Evolutionary conservation across 2,797 vertebrate genomes (phyloP).

Genomic region (Coilia nasus): DNA sequence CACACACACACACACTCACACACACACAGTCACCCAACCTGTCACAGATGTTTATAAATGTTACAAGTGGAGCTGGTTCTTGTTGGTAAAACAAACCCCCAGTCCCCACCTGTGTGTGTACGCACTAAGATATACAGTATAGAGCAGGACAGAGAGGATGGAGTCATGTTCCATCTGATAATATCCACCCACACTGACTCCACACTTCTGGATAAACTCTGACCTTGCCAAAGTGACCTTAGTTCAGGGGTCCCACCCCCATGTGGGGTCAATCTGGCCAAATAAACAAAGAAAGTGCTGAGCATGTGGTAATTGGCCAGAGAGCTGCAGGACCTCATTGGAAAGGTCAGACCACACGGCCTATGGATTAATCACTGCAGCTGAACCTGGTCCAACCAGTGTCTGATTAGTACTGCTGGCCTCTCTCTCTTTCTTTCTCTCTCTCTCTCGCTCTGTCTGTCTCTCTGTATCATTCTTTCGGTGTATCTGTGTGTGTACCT

Average conservation of each 20-base stretch:
- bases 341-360: conserved; percentile 6
- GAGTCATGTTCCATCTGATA: background rate
- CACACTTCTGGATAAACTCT: background rate
- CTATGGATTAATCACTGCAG: conserved; percentile 12
- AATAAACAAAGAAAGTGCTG: background rate
- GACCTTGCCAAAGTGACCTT: background rate
- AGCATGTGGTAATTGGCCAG: background rate
- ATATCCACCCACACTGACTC: background rate
- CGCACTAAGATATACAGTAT: background rate
- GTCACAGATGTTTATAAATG: background rate
- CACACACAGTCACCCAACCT: too few species aligned
- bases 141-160: background rate
- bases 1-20: too few species aligned
- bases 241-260: background rate
- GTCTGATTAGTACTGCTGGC: background rate
- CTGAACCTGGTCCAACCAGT: background rate
- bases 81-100: background rate
- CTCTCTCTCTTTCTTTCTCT: background rate
- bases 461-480: too few species aligned
- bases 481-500: too few species aligned
- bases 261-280: background rate
- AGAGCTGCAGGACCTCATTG: background rate
- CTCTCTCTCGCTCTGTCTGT: too few species aligned
- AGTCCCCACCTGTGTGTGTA: background rate
- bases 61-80: background rate